Conservation (phyloP, 1,140 invertebrate species). For the Cydia pomonella region DNA sequence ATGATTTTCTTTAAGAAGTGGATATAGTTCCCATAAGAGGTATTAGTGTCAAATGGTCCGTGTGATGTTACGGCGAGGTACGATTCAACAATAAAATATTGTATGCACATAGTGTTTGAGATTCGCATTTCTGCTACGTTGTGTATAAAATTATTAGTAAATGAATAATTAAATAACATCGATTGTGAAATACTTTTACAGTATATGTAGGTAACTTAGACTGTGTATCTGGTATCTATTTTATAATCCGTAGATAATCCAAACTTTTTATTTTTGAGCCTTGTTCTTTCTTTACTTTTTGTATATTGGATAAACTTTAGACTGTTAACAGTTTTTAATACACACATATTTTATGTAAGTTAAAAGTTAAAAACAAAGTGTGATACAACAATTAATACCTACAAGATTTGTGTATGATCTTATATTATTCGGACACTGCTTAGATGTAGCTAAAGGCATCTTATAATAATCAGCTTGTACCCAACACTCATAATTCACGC, state of each 20-base stretch:
- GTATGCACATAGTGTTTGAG: background rate
- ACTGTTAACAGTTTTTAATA: no score
- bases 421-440: background rate
- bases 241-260: no score
- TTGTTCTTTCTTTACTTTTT: no score
- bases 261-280: no score
- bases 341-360: no score
- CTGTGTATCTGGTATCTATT: no score
- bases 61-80: conserved; percentile 42
- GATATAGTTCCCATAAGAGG: conserved; percentile 68
- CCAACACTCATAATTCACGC: conserved; percentile 58
- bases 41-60: conserved; percentile 58
- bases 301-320: no score
- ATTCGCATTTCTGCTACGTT: conserved; percentile 33
- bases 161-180: no score
- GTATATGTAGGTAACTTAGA: background rate
- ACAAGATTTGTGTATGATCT: no score
- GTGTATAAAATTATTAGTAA: conserved; percentile 20
- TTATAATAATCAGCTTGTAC: conserved; percentile 35
- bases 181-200: no score
- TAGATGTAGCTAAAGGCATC: background rate
- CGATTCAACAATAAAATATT: background rate
- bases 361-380: background rate
- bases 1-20: conserved; percentile 76
- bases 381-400: no score